Percentiles rank a stretch among this genome's conserved stretches.
These are phyloP conservation scores for Heteropelma amictum DNA, from an alignment of 2,888 invertebrate genomes.

Conservation along the genomic window DNA sequence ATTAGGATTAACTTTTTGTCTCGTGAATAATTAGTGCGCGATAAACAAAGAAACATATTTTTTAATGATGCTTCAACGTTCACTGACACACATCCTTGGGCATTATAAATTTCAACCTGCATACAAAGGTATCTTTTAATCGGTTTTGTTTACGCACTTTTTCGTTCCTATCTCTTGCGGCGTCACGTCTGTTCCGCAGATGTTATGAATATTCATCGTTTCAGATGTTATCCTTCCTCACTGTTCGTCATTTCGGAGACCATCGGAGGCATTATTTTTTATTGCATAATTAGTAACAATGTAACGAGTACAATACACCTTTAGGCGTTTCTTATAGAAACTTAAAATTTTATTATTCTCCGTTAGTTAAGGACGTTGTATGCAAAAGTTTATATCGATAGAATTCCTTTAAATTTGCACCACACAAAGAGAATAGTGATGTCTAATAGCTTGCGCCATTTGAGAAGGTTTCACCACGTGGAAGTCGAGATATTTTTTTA, in stretches of 20 bases:
- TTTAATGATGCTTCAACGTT: background rate
- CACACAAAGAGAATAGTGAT: too few species aligned
- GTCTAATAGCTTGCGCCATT: too few species aligned
- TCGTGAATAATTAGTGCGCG: constrained; percentile 1
- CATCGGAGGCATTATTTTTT: background rate
- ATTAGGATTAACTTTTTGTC: constrained; percentile 23
- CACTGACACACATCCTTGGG: background rate
- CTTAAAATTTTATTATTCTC: too few species aligned
- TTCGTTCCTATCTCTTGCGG: background rate
- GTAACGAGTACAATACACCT: too few species aligned
- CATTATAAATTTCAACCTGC: background rate
- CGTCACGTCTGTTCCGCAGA: background rate
- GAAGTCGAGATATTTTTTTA: too few species aligned
- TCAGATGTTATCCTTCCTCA: background rate
- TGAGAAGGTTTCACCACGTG: too few species aligned
- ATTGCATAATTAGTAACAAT: too few species aligned
- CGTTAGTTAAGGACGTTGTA: too few species aligned
- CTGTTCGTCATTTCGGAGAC: background rate
- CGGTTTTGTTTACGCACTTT: constrained; percentile 16
- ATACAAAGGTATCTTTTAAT: background rate
- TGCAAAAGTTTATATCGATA: too few species aligned
- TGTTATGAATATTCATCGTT: constrained; percentile 2
- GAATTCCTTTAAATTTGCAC: too few species aligned
- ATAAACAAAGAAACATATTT: background rate
- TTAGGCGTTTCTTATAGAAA: too few species aligned